Percentiles rank a stretch among this genome's conserved stretches.
phyloP scores from a whole-genome alignment of 1,140 invertebrate species.

The Euwallacea fornicatus region DNA sequence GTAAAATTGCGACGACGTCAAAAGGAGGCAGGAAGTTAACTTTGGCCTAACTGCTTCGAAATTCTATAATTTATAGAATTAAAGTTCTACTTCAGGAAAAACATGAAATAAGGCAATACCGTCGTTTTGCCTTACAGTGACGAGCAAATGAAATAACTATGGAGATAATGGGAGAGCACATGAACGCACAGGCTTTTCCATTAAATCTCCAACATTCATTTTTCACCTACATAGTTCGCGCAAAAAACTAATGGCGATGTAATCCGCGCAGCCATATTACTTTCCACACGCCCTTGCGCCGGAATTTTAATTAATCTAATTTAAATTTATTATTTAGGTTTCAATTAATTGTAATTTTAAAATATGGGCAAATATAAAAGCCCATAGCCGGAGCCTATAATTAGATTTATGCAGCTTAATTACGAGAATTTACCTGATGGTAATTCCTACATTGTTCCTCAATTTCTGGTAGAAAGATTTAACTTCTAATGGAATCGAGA shows the following conservation, averaged over 20 bases:
- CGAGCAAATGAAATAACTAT: constrained; percentile 4
- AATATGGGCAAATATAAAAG: background rate
- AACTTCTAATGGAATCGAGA: no score
- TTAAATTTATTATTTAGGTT: constrained; percentile 7
- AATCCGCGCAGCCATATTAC: background rate
- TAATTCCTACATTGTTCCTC: background rate
- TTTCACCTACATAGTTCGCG: background rate
- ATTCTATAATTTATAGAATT: background rate
- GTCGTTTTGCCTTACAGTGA: background rate
- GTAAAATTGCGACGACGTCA: background rate
- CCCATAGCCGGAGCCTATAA: background rate
- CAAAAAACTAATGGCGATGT: constrained; percentile 8
- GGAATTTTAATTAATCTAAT: constrained; percentile 6
- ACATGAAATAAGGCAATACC: background rate
- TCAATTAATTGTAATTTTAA: background rate
- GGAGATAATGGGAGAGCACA: constrained; percentile 10
- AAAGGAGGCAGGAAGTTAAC: background rate
- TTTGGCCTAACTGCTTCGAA: background rate
- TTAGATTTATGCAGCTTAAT: background rate
- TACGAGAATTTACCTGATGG: background rate
- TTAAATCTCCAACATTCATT: background rate
- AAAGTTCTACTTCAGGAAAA: background rate
- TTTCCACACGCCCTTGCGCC: background rate
- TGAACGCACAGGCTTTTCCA: background rate
- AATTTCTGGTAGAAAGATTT: background rate